Conservation (phyloP, 2,113 vertebrate genomes). For the Pandion haliaetus region DNA sequence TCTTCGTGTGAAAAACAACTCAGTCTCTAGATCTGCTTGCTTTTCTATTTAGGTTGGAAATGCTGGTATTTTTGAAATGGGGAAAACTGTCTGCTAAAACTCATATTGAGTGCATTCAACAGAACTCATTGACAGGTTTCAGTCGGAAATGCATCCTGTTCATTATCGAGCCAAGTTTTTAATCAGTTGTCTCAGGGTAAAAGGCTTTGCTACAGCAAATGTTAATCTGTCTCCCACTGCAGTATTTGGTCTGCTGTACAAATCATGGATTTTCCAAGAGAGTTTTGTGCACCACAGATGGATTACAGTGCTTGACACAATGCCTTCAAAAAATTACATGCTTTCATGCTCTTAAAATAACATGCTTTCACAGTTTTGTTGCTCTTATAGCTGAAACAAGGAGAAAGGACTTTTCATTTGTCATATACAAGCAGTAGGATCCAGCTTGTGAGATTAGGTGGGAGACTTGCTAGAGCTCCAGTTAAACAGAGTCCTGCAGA, state of each 20-base stretch:
- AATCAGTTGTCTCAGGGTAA: not conserved
- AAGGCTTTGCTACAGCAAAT: not conserved
- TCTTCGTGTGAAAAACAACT: not conserved
- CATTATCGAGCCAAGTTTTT: not conserved
- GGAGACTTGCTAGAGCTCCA: not conserved
- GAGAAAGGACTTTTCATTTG: not conserved
- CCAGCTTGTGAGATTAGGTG: not conserved
- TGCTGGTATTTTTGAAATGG: not conserved
- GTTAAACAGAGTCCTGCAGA: not conserved
- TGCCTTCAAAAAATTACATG: not conserved
- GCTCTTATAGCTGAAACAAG: not conserved
- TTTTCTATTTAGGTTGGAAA: not conserved
- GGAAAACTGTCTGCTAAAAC: not conserved
- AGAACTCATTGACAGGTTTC: not conserved
- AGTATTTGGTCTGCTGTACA: not conserved
- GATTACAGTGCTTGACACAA: slow-evolving; percentile 12
- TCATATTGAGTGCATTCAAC: not conserved
- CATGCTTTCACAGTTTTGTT: not conserved
- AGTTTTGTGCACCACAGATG: not conserved
- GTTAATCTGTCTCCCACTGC: not conserved
- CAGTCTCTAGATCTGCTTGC: not conserved
- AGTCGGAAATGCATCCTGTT: not conserved
- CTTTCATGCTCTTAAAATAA: slow-evolving; percentile 1
- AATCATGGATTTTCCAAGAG: not conserved
- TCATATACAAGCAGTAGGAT: not conserved